Percentiles rank a stretch among this genome's conserved stretches.
phyloP scores from a whole-genome alignment of 1,140 invertebrate species.

The Contarinia nasturtii region DNA sequence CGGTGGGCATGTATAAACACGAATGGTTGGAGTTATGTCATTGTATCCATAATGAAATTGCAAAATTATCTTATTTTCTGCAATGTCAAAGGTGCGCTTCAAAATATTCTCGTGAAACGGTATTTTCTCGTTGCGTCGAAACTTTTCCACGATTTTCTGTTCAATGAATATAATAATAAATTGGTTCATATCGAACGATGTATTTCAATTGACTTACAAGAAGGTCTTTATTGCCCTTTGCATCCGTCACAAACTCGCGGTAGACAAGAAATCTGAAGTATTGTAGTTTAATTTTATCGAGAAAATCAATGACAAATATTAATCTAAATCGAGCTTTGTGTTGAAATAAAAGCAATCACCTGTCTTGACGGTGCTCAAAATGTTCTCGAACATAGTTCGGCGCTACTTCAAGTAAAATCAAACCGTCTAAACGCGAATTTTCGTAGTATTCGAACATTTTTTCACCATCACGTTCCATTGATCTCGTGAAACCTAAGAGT shows the following conservation, averaged over 20 bases:
- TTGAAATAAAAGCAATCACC: too few relatives aligned
- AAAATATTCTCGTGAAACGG: conserved; percentile 38
- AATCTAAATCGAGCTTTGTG: too few relatives aligned
- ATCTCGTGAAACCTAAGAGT: conserved; percentile 5
- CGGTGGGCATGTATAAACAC: conserved; percentile 42
- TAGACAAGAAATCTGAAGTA: neutral
- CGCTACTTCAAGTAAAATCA: too few relatives aligned
- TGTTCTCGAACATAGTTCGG: too few relatives aligned
- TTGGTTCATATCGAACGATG: conserved; percentile 9
- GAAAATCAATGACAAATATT: too few relatives aligned
- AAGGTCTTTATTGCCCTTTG: conserved; percentile 28
- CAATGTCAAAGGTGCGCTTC: conserved; percentile 37
- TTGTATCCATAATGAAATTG: conserved; percentile 47
- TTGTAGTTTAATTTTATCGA: neutral
- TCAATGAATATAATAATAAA: conserved; percentile 8
- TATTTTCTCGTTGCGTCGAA: conserved; percentile 30
- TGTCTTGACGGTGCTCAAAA: too few relatives aligned
- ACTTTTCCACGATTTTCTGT: conserved; percentile 40
- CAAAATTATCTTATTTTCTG: conserved; percentile 38
- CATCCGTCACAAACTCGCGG: neutral
- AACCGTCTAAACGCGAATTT: too few relatives aligned
- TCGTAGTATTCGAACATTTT: neutral
- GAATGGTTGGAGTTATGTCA: conserved; percentile 41
- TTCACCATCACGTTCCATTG: neutral
- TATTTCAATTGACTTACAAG: conserved; percentile 43